These are phyloP conservation scores for Pterois miles DNA, from an alignment of 2,797 vertebrate species.

Conservation along the genomic window DNA sequence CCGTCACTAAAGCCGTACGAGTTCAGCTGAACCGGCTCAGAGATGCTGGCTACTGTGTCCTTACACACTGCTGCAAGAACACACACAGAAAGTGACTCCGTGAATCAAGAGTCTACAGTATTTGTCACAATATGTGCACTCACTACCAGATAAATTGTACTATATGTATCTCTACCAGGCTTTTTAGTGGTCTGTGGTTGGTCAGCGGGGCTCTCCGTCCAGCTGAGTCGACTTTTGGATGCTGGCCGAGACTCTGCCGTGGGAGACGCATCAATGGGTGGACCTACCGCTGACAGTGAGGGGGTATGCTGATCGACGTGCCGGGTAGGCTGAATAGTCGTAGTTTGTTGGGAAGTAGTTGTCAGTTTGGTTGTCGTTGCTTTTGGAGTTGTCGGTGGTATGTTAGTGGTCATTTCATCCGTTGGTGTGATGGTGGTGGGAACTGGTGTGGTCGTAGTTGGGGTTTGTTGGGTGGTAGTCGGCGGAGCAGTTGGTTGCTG, in stretches of 20 bases:
- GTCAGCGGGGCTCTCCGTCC: slow-evolving; percentile 76
- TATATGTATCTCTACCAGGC: slow-evolving; percentile 62
- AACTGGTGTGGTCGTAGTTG: slow-evolving; percentile 35
- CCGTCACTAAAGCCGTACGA: slow-evolving; percentile 90
- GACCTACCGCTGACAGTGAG: background rate
- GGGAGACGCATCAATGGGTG: background rate
- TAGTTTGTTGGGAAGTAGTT: slow-evolving; percentile 39
- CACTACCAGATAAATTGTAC: background rate
- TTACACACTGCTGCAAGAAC: slow-evolving; percentile 87
- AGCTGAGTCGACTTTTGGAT: slow-evolving; percentile 69
- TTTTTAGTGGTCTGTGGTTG: slow-evolving; percentile 69
- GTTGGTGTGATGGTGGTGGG: slow-evolving; percentile 12
- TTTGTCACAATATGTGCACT: background rate
- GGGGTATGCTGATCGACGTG: slow-evolving; percentile 8
- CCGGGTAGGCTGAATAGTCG: background rate
- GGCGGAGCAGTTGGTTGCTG: slow-evolving; percentile 16
- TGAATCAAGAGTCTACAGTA: background rate
- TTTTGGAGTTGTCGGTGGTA: slow-evolving; percentile 5
- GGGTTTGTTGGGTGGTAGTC: slow-evolving; percentile 31
- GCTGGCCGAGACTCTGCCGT: background rate
- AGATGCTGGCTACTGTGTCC: slow-evolving; percentile 92
- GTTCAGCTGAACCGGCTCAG: slow-evolving; percentile 90
- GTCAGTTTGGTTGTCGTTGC: slow-evolving; percentile 12
- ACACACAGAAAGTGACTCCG: background rate
- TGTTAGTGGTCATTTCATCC: background rate